Conservation (phyloP, 2,888 invertebrate species). For the Druceiella hillmani region DNA sequence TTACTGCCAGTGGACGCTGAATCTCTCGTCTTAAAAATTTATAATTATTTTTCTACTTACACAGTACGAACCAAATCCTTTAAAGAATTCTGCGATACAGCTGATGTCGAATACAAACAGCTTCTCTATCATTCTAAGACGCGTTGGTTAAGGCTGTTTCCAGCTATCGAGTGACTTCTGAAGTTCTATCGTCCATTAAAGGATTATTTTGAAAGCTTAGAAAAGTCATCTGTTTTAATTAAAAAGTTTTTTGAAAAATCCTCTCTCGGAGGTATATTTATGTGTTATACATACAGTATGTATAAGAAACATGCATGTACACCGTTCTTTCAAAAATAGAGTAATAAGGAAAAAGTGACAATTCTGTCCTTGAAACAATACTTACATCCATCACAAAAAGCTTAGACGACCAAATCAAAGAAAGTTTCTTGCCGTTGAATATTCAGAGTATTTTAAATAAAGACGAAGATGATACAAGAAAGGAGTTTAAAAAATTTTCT, state of each 20-base stretch:
- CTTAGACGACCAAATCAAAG: conserved; percentile 15
- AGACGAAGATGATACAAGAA: not conserved
- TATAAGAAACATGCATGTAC: no score
- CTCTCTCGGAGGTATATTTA: conserved; percentile 20
- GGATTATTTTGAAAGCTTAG: conserved; percentile 30
- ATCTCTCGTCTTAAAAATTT: conserved; percentile 20
- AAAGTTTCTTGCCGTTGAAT: conserved; percentile 7
- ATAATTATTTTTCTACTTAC: conserved; percentile 20
- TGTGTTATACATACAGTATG: conserved; percentile 19
- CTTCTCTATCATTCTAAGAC: conserved; percentile 19
- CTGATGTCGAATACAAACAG: conserved; percentile 12
- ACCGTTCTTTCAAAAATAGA: conserved; percentile 19
- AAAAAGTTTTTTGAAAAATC: conserved; percentile 20
- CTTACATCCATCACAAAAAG: conserved; percentile 13
- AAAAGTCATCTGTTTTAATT: conserved; percentile 26
- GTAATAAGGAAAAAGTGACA: conserved; percentile 19
- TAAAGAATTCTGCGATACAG: conserved; percentile 8
- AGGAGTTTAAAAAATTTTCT: conserved; percentile 4
- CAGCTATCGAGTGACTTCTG: conserved; percentile 19
- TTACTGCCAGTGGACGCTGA: conserved; percentile 22
- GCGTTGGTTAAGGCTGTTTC: conserved; percentile 21
- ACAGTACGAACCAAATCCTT: no score
- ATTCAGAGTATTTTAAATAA: not conserved
- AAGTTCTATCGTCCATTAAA: conserved; percentile 19
- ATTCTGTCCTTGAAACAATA: conserved; percentile 19